These are phyloP conservation scores for Myanophis thanlyinensis DNA, from an alignment of 2,113 vertebrate species.

Conservation along the genomic window DNA sequence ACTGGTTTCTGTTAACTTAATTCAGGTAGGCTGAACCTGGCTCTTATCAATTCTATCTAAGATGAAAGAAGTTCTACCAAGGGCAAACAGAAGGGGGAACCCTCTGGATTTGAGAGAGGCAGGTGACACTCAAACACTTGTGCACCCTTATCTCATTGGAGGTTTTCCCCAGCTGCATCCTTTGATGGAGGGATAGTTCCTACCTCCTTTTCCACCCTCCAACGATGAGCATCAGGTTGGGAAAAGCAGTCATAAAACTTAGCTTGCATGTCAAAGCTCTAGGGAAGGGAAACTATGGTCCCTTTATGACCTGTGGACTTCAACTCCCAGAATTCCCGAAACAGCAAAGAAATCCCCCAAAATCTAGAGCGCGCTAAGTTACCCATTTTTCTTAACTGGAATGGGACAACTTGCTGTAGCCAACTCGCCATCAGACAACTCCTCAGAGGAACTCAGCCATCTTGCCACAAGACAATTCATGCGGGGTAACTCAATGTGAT, in stretches of 20 bases:
- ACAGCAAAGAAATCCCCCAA: neutral
- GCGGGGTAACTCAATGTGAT: neutral
- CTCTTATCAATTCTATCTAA: neutral
- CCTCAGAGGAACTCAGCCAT: neutral
- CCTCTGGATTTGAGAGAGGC: neutral
- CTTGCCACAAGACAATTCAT: neutral
- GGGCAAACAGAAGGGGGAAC: neutral
- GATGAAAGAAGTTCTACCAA: neutral
- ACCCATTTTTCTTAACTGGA: neutral
- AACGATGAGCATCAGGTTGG: neutral
- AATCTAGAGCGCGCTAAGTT: neutral
- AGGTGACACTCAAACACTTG: neutral
- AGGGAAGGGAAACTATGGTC: neutral
- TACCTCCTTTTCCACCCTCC: neutral
- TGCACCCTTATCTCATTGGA: neutral
- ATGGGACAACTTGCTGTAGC: neutral
- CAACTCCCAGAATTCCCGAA: neutral
- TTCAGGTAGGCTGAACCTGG: neutral
- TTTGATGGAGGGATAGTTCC: neutral
- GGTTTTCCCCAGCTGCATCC: neutral
- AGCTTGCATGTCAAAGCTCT: neutral
- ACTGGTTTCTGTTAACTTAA: neutral
- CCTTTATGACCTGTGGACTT: neutral
- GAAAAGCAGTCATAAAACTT: neutral
- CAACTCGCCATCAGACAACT: neutral